phyloP scores from a whole-genome alignment of 2,797 vertebrate genomes.

The Todus mexicanus region DNA sequence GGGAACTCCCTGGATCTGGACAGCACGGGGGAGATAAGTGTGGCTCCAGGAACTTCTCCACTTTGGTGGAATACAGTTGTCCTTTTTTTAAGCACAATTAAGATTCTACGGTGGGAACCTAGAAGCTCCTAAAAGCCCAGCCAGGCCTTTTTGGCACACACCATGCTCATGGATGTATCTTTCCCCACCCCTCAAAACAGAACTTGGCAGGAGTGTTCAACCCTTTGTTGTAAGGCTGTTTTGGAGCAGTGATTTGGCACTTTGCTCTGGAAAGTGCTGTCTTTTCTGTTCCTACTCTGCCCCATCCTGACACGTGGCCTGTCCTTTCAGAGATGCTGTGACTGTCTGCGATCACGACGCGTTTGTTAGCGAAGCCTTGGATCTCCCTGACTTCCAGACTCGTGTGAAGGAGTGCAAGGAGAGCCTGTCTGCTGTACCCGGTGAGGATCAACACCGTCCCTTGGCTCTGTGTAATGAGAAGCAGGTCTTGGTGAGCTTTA shows the following conservation, averaged over 20 bases:
- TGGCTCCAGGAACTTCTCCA: neutral
- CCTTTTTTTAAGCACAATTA: no score
- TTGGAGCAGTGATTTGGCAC: neutral
- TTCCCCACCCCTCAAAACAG: neutral
- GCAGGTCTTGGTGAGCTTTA: neutral
- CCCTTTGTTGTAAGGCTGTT: neutral
- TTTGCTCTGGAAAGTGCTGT: neutral
- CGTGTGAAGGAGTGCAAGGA: constrained; percentile 81
- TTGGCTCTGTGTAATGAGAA: neutral
- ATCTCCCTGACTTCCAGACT: constrained; percentile 83
- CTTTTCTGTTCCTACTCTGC: neutral
- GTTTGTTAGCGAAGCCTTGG: constrained; percentile 85
- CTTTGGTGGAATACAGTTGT: neutral
- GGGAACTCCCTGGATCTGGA: neutral
- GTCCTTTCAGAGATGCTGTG: constrained; percentile 82
- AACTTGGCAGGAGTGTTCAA: neutral
- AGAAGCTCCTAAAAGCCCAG: neutral
- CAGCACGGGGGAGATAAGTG: fast-evolving
- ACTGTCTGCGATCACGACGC: constrained; percentile 73
- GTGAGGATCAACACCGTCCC: neutral
- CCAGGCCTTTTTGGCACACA: neutral
- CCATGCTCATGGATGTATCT: neutral
- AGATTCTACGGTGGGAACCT: no score
- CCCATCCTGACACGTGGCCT: neutral
- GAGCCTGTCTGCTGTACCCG: constrained; percentile 17